phyloP scores from a whole-genome alignment of 2,888 invertebrate genomes.

The Nymphalis polychloros region DNA sequence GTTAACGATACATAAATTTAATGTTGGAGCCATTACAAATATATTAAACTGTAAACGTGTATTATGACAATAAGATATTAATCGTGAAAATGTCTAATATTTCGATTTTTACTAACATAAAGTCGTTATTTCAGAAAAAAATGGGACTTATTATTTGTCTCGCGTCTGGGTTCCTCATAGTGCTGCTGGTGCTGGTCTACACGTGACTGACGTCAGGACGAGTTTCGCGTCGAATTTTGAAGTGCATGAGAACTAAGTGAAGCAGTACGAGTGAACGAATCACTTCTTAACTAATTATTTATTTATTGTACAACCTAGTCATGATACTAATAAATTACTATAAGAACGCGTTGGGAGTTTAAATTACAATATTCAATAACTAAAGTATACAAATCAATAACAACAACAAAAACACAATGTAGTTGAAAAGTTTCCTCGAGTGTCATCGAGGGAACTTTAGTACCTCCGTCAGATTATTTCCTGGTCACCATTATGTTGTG shows the following conservation, averaged over 20 bases:
- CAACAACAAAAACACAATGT: no score
- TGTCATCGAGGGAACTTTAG: no score
- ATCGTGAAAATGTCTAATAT: not conserved
- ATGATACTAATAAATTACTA: slow-evolving; percentile 2
- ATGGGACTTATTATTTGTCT: slow-evolving; percentile 64
- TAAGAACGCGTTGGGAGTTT: not conserved
- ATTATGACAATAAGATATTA: no score
- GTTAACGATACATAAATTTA: no score
- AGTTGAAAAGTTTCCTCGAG: no score
- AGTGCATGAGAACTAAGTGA: not conserved
- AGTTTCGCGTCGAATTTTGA: not conserved
- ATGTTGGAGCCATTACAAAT: no score
- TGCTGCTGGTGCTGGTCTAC: slow-evolving; percentile 62
- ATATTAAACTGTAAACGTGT: no score
- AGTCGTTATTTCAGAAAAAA: slow-evolving; percentile 59
- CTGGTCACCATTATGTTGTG: no score
- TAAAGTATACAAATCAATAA: not conserved
- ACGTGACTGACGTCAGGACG: slow-evolving; percentile 46
- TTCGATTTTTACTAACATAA: not conserved
- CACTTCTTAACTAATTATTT: slow-evolving; percentile 20
- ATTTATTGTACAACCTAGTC: slow-evolving; percentile 11
- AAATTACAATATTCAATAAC: not conserved
- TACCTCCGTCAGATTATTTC: no score
- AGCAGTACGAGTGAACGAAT: not conserved
- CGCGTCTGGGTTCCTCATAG: slow-evolving; percentile 59